phyloP scores from a whole-genome alignment of 2,888 invertebrate genomes.

The Synergus umbraculus region DNA sequence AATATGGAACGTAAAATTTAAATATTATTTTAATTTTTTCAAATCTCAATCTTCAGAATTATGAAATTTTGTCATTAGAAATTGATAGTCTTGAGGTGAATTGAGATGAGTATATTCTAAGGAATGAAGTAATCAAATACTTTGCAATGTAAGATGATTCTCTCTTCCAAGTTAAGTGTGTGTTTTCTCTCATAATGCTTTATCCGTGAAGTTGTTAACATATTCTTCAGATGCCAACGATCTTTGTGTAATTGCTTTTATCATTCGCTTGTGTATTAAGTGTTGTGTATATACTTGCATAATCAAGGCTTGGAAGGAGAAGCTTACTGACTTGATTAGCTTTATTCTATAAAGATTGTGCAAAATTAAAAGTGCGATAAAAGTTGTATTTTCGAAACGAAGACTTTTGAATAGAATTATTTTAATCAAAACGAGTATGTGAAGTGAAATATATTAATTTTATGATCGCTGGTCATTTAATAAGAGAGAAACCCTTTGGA shows the following conservation, averaged over 20 bases:
- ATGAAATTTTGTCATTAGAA: neutral
- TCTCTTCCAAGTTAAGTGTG: constrained; percentile 10
- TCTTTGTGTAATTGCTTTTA: constrained; percentile 31
- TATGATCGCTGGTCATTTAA: neutral
- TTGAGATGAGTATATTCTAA: constrained; percentile 1
- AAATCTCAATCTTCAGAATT: neutral
- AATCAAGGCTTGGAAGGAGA: constrained; percentile 8
- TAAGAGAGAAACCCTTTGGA: neutral
- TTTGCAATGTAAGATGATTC: neutral
- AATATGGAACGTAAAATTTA: too few relatives aligned
- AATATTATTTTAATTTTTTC: too few relatives aligned
- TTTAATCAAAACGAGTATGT: too few relatives aligned
- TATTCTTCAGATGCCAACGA: constrained; percentile 24
- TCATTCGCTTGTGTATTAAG: constrained; percentile 2
- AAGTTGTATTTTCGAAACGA: neutral
- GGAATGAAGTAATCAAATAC: constrained; percentile 30
- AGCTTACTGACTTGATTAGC: neutral
- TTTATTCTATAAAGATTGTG: neutral
- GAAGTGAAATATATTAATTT: neutral
- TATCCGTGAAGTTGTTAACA: constrained; percentile 20
- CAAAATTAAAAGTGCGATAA: neutral
- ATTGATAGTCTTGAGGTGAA: neutral
- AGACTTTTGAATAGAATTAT: too few relatives aligned
- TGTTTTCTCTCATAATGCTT: constrained; percentile 8
- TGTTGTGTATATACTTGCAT: constrained; percentile 14